A percentile compares a stretch with the other conserved stretches of the same genome.
Evolutionary conservation across 1,140 invertebrate species (phyloP).

Genomic region (Orchesella cincta): DNA sequence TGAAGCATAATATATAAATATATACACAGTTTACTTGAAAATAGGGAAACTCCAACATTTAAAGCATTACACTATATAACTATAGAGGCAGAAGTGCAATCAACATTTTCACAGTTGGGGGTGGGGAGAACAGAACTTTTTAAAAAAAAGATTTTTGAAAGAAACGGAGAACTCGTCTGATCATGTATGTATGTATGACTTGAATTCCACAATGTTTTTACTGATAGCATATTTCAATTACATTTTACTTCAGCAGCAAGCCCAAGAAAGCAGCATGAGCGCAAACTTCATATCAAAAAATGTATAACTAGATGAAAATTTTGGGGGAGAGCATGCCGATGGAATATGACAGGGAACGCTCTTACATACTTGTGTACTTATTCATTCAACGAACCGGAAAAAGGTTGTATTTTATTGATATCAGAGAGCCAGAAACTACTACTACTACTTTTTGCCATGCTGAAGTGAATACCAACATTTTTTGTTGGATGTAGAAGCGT

Average conservation of each 20-base stretch:
- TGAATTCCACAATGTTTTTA: too few relatives aligned
- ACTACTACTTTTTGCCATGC: neutral
- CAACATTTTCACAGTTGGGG: slow-evolving; percentile 9
- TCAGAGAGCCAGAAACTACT: neutral
- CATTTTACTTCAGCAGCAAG: too few relatives aligned
- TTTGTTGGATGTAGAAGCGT: neutral
- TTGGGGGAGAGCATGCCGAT: neutral
- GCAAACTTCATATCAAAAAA: too few relatives aligned
- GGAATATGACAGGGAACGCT: neutral
- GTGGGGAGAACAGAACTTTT: neutral
- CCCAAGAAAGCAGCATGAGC: too few relatives aligned
- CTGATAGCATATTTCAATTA: too few relatives aligned
- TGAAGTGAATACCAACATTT: neutral
- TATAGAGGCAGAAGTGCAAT: neutral
- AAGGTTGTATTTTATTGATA: slow-evolving; percentile 9
- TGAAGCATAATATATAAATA: neutral
- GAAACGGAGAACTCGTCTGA: too few relatives aligned
- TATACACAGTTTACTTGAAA: too few relatives aligned
- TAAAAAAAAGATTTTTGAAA: neutral
- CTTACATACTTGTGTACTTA: too few relatives aligned
- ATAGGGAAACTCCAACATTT: too few relatives aligned
- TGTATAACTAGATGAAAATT: neutral
- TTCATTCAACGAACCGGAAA: neutral
- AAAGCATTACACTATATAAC: neutral
- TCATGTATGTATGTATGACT: too few relatives aligned